Percentiles rank a stretch among this genome's conserved stretches.
Conservation (phyloP, 2,797 vertebrate genomes). For the Pterois miles region DNA sequence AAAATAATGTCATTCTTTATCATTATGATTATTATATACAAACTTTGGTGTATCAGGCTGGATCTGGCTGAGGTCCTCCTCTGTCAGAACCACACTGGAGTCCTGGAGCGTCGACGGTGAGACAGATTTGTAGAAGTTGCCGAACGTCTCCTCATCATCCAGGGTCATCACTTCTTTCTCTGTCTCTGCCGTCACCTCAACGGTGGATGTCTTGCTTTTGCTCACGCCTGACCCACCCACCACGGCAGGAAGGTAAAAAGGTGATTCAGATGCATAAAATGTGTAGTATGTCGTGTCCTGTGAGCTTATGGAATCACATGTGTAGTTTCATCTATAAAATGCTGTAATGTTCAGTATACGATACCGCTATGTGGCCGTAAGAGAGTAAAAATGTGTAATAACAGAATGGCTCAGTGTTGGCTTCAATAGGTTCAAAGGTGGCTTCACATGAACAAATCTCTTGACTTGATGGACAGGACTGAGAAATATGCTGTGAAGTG, state of each 20-base stretch:
- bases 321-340: neutral
- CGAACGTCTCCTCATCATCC: conserved; percentile 85
- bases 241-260: neutral
- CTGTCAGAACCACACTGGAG: conserved; percentile 63
- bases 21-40: conserved; percentile 13
- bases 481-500: too few relatives aligned
- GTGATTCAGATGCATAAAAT: neutral
- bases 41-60: conserved; percentile 79
- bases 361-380: neutral
- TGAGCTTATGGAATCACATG: neutral
- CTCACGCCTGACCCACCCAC: conserved; percentile 54
- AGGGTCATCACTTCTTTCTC: conserved; percentile 87
- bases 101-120: conserved; percentile 61
- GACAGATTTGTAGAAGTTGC: conserved; percentile 80
- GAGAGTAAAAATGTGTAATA: neutral
- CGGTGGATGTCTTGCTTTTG: conserved; percentile 76
- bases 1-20: neutral
- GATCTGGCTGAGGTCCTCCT: conserved; percentile 82
- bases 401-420: too few relatives aligned
- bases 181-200: conserved; percentile 82
- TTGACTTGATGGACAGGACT: too few relatives aligned
- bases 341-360: neutral
- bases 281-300: neutral
- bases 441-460: too few relatives aligned
- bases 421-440: too few relatives aligned